These are phyloP conservation scores for Molanna angustata DNA, from an alignment of 2,888 invertebrate species.

Conservation along the genomic window DNA sequence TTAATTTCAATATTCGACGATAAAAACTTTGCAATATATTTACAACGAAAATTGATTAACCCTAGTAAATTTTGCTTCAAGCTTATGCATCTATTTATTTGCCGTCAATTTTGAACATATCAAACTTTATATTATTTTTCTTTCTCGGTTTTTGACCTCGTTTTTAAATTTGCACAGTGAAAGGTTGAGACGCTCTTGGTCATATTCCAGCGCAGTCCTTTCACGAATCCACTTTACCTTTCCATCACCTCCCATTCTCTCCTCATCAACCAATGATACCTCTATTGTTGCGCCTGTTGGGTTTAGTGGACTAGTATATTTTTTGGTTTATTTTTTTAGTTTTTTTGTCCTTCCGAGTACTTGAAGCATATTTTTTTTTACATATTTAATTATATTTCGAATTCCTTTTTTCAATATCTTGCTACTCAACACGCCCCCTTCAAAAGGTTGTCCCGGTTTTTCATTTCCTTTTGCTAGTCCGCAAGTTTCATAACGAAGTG, in stretches of 20 bases:
- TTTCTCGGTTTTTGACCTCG: no score
- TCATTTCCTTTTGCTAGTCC: slow-evolving; percentile 51
- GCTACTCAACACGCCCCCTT: slow-evolving; percentile 42
- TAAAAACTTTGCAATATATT: no score
- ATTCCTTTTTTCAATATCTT: not conserved
- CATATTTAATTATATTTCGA: not conserved
- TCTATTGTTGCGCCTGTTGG: slow-evolving; percentile 19
- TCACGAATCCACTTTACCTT: not conserved
- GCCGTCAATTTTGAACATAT: no score
- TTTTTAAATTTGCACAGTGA: no score
- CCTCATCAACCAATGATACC: slow-evolving; percentile 11
- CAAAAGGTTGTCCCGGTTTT: slow-evolving; percentile 60
- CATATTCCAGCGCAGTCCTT: slow-evolving; percentile 4
- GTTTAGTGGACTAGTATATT: slow-evolving; percentile 20
- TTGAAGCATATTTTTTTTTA: slow-evolving; percentile 3
- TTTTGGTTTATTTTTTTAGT: slow-evolving; percentile 16
- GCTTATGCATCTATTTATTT: no score
- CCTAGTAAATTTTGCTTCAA: no score
- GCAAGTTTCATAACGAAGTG: slow-evolving; percentile 24
- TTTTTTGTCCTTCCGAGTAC: slow-evolving; percentile 9
- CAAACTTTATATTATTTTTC: no score
- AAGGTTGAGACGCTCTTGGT: slow-evolving; percentile 13
- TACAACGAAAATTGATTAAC: no score
- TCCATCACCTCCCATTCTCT: slow-evolving; percentile 32
- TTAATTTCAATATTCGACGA: no score